Evolutionary conservation across 2,797 vertebrate species (phyloP), one percentile per base, ranked within the genome.

Genomic region (Meda fulgida): DNA sequence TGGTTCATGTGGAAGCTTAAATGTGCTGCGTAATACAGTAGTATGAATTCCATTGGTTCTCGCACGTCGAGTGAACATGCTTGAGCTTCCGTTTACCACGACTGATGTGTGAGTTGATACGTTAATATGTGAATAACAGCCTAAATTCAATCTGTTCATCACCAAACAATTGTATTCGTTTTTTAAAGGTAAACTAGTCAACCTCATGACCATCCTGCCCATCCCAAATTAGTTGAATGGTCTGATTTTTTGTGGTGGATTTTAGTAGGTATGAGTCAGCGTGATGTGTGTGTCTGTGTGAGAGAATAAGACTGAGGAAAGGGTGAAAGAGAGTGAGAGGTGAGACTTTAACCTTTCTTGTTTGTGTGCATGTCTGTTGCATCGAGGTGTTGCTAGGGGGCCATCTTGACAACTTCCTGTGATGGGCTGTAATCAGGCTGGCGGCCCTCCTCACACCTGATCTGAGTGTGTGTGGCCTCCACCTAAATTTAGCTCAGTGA

Each of bases 401-500:
- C 90, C 89, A 90, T 78, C 70, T 82, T 86, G 88, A 86, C 88
- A 88, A 84, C 81, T 82, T 86, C 84, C 79, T 90, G 88, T 92
- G 91, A 87, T 83, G 81, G 85, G 84, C 70, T 83, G 53, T 85
- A 91, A 93, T 91, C 87, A 92, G 91, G 92, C 92, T 91, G 89
- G 89, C 91, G 92, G 91, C 89, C 88, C 89, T 93, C 91, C 91
- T 95, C 91, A 90, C 94, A 94, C 93, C 93, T 94, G 92, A 90
- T 91, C 87, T 69, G 31, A 80, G 73, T 82, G 43, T 67, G 63
- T 80, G 36, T 58, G 82, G 71, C 79, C 19, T 83, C 77, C 81
- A 81, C 80, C 80, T 86, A 83, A 85, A 84, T 87, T 89, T 84
- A 87, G 66, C 65, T 77, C 69, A 19, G 23, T 83, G 89, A 90